A percentile compares a stretch with the other conserved stretches of the same genome.
Conservation (phyloP, 1,140 invertebrate species). For the Rhynchophorus ferrugineus region DNA sequence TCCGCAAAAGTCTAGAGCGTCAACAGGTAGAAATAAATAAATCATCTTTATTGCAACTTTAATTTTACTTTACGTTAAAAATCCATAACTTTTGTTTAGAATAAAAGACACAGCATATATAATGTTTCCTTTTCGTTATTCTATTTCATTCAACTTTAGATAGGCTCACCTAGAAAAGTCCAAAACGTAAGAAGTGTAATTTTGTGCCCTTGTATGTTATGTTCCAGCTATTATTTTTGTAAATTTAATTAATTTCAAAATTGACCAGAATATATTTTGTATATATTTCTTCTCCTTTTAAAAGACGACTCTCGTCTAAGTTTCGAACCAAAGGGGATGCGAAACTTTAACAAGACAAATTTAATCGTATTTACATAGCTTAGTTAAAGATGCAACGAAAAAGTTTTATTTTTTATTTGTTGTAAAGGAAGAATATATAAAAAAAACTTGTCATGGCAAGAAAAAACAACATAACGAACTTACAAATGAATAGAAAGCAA, state of each 20-base stretch:
- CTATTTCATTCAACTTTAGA: not conserved
- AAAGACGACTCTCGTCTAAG: not conserved
- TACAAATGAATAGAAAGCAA: no score
- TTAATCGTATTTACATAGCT: conserved; percentile 2
- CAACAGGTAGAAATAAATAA: no score
- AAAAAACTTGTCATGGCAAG: conserved; percentile 31
- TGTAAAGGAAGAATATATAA: conserved; percentile 3
- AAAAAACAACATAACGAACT: conserved; percentile 16
- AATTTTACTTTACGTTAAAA: conserved; percentile 36
- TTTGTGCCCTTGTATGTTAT: conserved; percentile 35
- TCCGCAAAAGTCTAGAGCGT: no score
- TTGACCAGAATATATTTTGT: conserved; percentile 6
- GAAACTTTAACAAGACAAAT: conserved; percentile 1
- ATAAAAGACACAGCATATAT: conserved; percentile 38
- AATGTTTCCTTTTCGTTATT: conserved; percentile 29
- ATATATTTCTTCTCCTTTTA: not conserved
- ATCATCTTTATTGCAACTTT: conserved; percentile 39
- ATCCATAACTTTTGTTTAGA: no score
- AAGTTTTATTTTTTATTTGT: not conserved
- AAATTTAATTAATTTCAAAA: conserved; percentile 3
- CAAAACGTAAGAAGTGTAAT: not conserved
- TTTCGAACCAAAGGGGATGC: not conserved
- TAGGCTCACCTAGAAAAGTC: not conserved
- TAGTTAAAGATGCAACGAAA: conserved; percentile 1
- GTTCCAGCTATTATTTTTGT: conserved; percentile 12